These are phyloP conservation scores for Trinorchestia longiramus DNA, from an alignment of 1,140 invertebrate species.

Conservation along the genomic window DNA sequence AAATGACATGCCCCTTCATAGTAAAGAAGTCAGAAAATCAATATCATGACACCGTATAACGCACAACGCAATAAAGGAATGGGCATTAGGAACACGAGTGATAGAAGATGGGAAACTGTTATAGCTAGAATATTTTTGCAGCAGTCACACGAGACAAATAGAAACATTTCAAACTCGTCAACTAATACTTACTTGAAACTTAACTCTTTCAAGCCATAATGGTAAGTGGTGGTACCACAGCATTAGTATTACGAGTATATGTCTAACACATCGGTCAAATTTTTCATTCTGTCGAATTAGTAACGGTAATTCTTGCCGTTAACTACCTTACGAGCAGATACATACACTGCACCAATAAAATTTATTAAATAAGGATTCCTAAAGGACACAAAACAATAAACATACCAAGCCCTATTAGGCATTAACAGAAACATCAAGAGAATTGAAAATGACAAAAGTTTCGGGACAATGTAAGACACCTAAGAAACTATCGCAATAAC, in stretches of 20 bases:
- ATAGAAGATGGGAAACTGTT: not conserved
- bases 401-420: too few relatives aligned
- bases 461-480: too few relatives aligned
- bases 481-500: too few relatives aligned
- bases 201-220: not conserved
- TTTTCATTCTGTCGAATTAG: not conserved
- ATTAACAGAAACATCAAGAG: too few relatives aligned
- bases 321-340: too few relatives aligned
- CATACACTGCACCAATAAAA: too few relatives aligned
- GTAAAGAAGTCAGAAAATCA: not conserved
- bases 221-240: too few relatives aligned
- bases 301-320: not conserved
- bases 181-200: not conserved
- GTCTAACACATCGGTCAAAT: not conserved
- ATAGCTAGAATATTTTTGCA: not conserved
- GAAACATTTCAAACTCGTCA: too few relatives aligned
- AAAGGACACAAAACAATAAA: too few relatives aligned
- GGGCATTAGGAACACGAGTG: not conserved
- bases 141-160: too few relatives aligned
- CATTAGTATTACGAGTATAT: not conserved
- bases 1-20: not conserved
- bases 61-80: not conserved
- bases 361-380: too few relatives aligned
- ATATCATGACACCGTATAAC: not conserved
- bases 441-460: too few relatives aligned